Evolutionary conservation across 2,888 invertebrate species (phyloP).

Genomic region (Diaprepes abbreviatus): DNA sequence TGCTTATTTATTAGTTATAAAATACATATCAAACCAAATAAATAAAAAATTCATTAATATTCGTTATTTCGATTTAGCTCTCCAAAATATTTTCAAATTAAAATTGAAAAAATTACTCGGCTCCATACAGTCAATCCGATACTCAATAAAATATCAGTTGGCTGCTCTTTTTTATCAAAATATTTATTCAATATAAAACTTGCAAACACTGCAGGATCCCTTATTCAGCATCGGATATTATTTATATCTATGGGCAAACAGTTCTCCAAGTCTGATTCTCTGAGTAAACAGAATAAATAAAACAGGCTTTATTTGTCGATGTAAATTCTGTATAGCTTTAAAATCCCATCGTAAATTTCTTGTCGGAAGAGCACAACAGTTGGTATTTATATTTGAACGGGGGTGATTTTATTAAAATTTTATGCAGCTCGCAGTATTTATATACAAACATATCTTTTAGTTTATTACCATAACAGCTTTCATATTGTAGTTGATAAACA

Average conservation of each 20-base stretch:
- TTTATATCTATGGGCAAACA: constrained; percentile 29
- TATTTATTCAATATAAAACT: constrained; percentile 23
- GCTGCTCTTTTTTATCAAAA: constrained; percentile 11
- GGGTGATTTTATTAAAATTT: constrained; percentile 22
- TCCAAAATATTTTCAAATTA: too few relatives aligned
- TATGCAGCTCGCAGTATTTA: not conserved
- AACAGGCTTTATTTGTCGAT: constrained; percentile 25
- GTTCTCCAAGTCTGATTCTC: constrained; percentile 19
- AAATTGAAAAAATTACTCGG: too few relatives aligned
- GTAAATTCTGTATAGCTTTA: constrained; percentile 19
- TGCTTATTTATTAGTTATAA: too few relatives aligned
- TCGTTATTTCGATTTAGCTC: too few relatives aligned
- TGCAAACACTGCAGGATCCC: constrained; percentile 19
- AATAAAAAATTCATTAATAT: too few relatives aligned
- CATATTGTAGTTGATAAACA: too few relatives aligned
- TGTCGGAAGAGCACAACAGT: constrained; percentile 17
- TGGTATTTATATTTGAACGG: constrained; percentile 17
- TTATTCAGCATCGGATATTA: constrained; percentile 19
- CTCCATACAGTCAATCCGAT: too few relatives aligned
- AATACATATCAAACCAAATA: too few relatives aligned
- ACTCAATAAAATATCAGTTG: constrained; percentile 1
- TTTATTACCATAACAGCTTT: too few relatives aligned
- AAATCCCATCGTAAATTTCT: constrained; percentile 32
- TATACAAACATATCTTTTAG: not conserved
- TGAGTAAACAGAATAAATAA: constrained; percentile 30